Evolutionary conservation across 2,888 invertebrate genomes (phyloP).

Genomic region (Chrysolina haemoptera): DNA sequence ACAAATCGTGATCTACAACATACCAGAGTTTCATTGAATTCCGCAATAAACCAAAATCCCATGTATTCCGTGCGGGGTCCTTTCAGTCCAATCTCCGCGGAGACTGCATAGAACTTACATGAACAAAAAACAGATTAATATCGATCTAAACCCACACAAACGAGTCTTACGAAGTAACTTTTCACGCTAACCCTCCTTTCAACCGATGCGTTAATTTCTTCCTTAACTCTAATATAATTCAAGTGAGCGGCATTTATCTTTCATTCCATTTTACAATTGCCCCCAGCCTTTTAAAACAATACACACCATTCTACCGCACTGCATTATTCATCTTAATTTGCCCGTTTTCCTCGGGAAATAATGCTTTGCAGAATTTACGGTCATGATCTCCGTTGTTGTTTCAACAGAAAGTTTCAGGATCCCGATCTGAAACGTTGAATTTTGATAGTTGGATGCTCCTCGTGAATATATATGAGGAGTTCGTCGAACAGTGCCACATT

Average conservation of each 20-base stretch:
- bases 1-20: too few relatives aligned
- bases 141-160: not conserved
- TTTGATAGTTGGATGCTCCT: slow-evolving; percentile 3
- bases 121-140: not conserved
- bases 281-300: slow-evolving; percentile 26
- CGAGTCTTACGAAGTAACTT: not conserved
- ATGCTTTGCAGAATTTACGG: slow-evolving; percentile 4
- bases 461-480: slow-evolving; percentile 2
- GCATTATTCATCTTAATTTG: slow-evolving; percentile 25
- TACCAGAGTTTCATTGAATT: too few relatives aligned
- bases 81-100: too few relatives aligned
- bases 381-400: slow-evolving; percentile 1
- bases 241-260: slow-evolving; percentile 10
- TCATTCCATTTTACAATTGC: slow-evolving; percentile 9
- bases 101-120: too few relatives aligned
- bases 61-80: too few relatives aligned
- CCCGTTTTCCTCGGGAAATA: slow-evolving; percentile 4
- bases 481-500: not conserved
- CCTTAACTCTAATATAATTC: not conserved
- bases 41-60: too few relatives aligned
- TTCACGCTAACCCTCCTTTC: not conserved
- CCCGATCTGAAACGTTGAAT: slow-evolving; percentile 1
- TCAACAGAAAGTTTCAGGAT: not conserved
- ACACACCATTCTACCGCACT: slow-evolving; percentile 13
- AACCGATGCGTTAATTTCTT: not conserved